Evolutionary conservation across 2,888 invertebrate species (phyloP).

Genomic region (Callimorpha dominula): DNA sequence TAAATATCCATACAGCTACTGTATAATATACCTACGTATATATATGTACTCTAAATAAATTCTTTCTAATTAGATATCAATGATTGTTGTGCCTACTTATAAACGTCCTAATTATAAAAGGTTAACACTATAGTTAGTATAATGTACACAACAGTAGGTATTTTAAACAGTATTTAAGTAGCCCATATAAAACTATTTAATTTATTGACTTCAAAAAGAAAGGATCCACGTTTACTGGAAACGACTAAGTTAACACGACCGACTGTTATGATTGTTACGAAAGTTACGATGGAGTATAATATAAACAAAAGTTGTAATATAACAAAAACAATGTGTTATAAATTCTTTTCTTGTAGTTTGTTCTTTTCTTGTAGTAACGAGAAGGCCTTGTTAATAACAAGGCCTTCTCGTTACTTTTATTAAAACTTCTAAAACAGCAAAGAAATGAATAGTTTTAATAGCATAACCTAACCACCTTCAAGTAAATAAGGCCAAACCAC

Average conservation of each 20-base stretch:
- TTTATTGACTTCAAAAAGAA: neutral
- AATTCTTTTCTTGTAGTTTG: no score
- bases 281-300: no score
- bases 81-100: neutral
- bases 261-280: no score
- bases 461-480: neutral
- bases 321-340: no score
- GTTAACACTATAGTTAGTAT: neutral
- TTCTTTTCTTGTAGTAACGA: no score
- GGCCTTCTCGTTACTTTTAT: neutral
- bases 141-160: neutral
- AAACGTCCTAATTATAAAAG: neutral
- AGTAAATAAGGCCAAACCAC: conserved; percentile 2
- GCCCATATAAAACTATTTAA: neutral
- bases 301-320: no score
- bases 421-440: neutral
- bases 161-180: neutral
- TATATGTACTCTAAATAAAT: no score
- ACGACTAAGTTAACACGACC: no score
- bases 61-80: neutral
- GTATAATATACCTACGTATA: no score
- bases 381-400: no score
- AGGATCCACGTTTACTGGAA: no score
- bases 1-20: no score
- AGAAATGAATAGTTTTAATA: neutral